A percentile compares a stretch with the other conserved stretches of the same genome.
phyloP scores from a whole-genome alignment of 1,140 invertebrate species.

The Cyclargus thomasi region DNA sequence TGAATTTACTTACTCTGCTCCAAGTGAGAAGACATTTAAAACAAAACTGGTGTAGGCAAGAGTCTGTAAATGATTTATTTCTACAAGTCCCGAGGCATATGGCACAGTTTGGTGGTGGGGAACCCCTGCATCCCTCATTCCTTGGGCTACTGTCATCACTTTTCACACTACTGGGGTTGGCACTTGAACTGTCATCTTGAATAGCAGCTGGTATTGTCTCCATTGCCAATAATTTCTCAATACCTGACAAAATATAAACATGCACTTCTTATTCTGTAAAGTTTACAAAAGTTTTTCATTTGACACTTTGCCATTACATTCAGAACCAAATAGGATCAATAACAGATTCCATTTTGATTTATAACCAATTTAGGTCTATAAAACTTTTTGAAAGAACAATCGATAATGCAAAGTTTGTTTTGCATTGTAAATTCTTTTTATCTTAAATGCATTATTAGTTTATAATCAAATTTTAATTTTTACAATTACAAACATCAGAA shows the following conservation, averaged over 20 bases:
- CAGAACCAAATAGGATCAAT: neutral
- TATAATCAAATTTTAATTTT: neutral
- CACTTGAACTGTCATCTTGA: slow-evolving; percentile 46
- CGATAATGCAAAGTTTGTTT: neutral
- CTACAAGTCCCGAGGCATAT: slow-evolving; percentile 91
- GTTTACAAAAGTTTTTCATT: neutral
- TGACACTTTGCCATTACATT: slow-evolving; percentile 5
- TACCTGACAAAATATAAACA: neutral
- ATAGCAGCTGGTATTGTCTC: slow-evolving; percentile 44
- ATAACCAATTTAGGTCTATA: neutral
- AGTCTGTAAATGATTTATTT: slow-evolving; percentile 93
- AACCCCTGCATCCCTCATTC: slow-evolving; percentile 66
- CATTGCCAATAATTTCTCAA: slow-evolving; percentile 31
- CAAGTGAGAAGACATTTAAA: slow-evolving; percentile 94
- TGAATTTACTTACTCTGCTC: slow-evolving; percentile 84
- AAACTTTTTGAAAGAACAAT: neutral
- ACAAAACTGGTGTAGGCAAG: slow-evolving; percentile 95
- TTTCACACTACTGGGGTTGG: slow-evolving; percentile 51
- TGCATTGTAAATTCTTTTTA: neutral
- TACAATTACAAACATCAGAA: neutral
- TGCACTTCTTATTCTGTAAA: neutral
- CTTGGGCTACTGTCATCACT: slow-evolving; percentile 56
- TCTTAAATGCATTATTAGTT: neutral
- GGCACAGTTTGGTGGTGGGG: slow-evolving; percentile 90
- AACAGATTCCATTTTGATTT: slow-evolving; percentile 16